These are phyloP conservation scores for Spea hammondii DNA, from an alignment of 2,797 vertebrate genomes.

Conservation along the genomic window DNA sequence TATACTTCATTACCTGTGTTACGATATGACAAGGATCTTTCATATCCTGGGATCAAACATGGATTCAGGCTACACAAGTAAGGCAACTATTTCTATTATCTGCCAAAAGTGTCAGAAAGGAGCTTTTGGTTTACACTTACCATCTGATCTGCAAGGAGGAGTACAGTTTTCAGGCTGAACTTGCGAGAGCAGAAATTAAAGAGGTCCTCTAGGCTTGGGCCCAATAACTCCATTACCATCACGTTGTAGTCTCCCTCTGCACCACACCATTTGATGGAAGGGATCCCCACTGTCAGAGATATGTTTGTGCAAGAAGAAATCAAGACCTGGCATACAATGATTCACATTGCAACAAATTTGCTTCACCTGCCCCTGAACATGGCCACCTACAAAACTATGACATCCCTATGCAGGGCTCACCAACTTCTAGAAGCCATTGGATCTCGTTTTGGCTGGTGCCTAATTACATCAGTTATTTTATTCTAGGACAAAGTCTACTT, in stretches of 20 bases:
- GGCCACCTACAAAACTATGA: too few relatives aligned
- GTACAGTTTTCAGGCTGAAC: slow-evolving; percentile 95
- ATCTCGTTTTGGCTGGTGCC: too few relatives aligned
- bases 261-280: slow-evolving; percentile 96
- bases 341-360: too few relatives aligned
- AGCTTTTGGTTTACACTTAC: slow-evolving; percentile 65
- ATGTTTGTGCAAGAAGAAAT: slow-evolving; percentile 1
- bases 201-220: slow-evolving; percentile 93
- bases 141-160: slow-evolving; percentile 96
- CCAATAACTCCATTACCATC: slow-evolving; percentile 96
- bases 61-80: not conserved
- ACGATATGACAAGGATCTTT: not conserved
- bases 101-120: not conserved
- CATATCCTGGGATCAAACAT: not conserved
- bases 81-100: too few relatives aligned
- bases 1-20: not conserved
- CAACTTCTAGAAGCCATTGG: too few relatives aligned
- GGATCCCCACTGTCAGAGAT: slow-evolving; percentile 82
- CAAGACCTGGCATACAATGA: too few relatives aligned
- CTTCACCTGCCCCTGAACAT: too few relatives aligned
- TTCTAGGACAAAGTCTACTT: too few relatives aligned
- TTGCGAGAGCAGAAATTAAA: slow-evolving; percentile 98
- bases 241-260: slow-evolving; percentile 97
- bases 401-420: too few relatives aligned
- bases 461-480: too few relatives aligned